These are phyloP conservation scores for Patiria pectinifera DNA, from an alignment of 53 echinoderm and acorn worm genomes.

Conservation along the genomic window DNA sequence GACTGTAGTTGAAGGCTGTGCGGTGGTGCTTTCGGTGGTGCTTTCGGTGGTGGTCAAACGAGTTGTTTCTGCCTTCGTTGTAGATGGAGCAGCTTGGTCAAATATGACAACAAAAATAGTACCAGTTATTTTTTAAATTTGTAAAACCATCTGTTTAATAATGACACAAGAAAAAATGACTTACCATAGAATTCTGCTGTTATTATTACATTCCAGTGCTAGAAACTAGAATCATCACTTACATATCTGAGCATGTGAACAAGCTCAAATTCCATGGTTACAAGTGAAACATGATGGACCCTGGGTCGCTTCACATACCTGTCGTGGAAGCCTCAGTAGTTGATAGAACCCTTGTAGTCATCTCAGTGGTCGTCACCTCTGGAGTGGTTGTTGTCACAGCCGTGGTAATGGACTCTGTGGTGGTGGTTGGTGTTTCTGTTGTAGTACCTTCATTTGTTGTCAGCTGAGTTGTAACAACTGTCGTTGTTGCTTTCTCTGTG, in stretches of 20 bases:
- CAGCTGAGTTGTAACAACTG: neutral
- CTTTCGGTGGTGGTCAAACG: conserved; percentile 12
- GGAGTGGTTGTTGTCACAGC: neutral
- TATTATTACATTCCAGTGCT: too few relatives aligned
- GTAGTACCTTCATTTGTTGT: neutral
- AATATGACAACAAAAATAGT: neutral
- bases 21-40: conserved; percentile 13
- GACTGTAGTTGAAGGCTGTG: neutral
- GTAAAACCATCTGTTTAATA: too few relatives aligned
- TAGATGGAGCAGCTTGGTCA: neutral
- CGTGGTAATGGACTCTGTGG: neutral
- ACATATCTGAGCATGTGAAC: neutral
- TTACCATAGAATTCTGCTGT: too few relatives aligned
- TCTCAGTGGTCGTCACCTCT: neutral
- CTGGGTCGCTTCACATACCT: neutral
- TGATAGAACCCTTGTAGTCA: neutral
- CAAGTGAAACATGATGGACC: neutral
- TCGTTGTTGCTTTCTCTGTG: conserved; percentile 1
- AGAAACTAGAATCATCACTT: too few relatives aligned
- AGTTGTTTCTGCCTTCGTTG: conserved; percentile 25
- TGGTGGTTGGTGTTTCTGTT: neutral
- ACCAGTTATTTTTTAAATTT: neutral
- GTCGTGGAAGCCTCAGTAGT: neutral
- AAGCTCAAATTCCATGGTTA: neutral
- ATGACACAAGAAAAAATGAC: too few relatives aligned